Evolutionary conservation across 2,888 invertebrate genomes (phyloP).

Genomic region (Brachylomia viminalis): DNA sequence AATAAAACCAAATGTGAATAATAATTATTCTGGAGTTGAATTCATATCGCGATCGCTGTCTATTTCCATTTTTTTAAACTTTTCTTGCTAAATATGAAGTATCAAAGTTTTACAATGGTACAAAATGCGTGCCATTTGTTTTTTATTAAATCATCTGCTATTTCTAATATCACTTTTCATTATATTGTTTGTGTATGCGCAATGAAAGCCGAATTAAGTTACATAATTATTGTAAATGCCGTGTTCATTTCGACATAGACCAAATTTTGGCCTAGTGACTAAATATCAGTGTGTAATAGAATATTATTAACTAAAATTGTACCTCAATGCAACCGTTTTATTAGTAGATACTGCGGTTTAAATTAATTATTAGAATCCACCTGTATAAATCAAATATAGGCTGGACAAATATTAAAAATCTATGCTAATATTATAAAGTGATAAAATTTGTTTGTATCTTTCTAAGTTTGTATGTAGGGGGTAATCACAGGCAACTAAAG

Average conservation of each 20-base stretch:
- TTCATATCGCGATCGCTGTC: no score
- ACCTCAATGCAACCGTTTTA: background rate
- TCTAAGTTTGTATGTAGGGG: no score
- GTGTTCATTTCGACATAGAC: conserved; percentile 22
- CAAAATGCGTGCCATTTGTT: no score
- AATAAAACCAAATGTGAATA: no score
- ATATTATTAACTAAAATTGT: conserved; percentile 13
- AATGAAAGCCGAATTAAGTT: conserved; percentile 32
- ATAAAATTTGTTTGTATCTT: no score
- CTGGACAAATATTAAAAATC: background rate
- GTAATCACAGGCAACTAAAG: no score
- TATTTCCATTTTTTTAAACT: no score
- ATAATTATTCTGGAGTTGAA: no score
- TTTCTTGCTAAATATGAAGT: no score
- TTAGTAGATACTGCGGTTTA: background rate
- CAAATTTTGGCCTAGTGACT: conserved; percentile 25
- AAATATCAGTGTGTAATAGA: conserved; percentile 20
- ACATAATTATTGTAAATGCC: conserved; percentile 9
- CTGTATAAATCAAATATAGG: background rate
- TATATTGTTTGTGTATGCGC: conserved; percentile 4
- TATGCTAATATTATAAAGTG: no score
- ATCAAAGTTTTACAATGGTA: no score
- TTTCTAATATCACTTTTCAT: conserved; percentile 2
- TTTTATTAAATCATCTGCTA: background rate
- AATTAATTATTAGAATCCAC: background rate